These are phyloP conservation scores for Coenobita brevimanus DNA, from an alignment of 1,140 invertebrate genomes.

Conservation along the genomic window DNA sequence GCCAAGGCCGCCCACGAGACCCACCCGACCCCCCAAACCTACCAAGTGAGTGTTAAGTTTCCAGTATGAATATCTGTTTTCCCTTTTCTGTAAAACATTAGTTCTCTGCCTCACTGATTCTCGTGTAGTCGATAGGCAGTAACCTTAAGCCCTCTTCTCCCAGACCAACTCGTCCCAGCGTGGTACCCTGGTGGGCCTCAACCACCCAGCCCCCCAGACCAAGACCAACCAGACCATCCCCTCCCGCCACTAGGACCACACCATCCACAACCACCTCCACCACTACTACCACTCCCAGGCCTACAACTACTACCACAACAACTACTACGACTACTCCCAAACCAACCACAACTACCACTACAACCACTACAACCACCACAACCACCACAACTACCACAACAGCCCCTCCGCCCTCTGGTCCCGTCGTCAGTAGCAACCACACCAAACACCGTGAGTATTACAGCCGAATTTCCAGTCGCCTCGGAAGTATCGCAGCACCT, in stretches of 20 bases:
- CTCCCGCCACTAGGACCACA: conserved; percentile 12
- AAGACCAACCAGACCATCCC: background rate
- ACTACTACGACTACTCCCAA: conserved; percentile 69
- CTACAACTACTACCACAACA: conserved; percentile 41
- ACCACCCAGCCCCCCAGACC: background rate
- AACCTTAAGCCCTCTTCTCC: too few relatives aligned
- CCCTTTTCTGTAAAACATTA: too few relatives aligned
- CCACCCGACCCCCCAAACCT: conserved; percentile 68
- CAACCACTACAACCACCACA: too few relatives aligned
- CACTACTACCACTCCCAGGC: conserved; percentile 32
- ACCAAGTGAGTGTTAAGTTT: conserved; percentile 47
- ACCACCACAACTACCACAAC: too few relatives aligned
- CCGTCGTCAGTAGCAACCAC: conserved; percentile 41
- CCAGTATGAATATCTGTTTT: background rate
- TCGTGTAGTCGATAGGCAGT: too few relatives aligned
- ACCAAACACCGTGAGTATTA: conserved; percentile 43
- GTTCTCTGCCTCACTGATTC: too few relatives aligned
- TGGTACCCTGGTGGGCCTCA: conserved; percentile 21
- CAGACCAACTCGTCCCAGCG: conserved; percentile 15
- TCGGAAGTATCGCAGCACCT: too few relatives aligned
- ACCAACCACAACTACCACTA: conserved; percentile 70
- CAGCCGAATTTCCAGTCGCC: background rate
- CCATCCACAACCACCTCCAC: conserved; percentile 26
- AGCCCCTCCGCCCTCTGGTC: conserved; percentile 36
- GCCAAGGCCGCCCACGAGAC: conserved; percentile 69